These are phyloP conservation scores for Cyclophora punctaria DNA, from an alignment of 2,888 invertebrate genomes.

Conservation along the genomic window DNA sequence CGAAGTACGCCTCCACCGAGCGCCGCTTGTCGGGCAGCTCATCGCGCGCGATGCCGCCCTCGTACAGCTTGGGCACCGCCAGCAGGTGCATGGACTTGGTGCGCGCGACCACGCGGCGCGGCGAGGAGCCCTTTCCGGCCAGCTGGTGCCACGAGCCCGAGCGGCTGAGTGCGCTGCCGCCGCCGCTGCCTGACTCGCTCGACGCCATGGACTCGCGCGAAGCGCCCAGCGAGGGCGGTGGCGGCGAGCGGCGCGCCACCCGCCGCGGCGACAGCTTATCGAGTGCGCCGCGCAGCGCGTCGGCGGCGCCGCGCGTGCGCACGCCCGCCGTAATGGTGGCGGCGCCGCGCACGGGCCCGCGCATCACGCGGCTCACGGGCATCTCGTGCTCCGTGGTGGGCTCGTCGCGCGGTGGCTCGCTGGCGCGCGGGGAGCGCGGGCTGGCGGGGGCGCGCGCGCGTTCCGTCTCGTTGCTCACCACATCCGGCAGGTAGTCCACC, in stretches of 20 bases:
- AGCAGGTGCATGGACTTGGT: constrained; percentile 85
- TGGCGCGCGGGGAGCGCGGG: constrained; percentile 25
- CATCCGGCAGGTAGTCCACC: constrained; percentile 64
- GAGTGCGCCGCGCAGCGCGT: constrained; percentile 70
- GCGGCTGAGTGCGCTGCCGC: constrained; percentile 60
- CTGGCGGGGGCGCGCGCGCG: constrained; percentile 22
- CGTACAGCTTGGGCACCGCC: constrained; percentile 85
- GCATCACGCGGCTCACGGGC: constrained; percentile 82
- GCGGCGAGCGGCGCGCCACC: constrained; percentile 40
- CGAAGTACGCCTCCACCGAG: constrained; percentile 84
- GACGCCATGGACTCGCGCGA: constrained; percentile 53
- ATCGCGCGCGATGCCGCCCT: constrained; percentile 83
- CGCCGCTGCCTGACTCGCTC: constrained; percentile 44
- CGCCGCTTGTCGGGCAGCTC: constrained; percentile 80
- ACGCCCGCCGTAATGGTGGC: constrained; percentile 79
- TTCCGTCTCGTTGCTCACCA: constrained; percentile 58
- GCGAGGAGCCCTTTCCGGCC: constrained; percentile 54
- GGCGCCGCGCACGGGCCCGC: constrained; percentile 81
- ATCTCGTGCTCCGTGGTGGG: constrained; percentile 75
- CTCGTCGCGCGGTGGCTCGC: constrained; percentile 23
- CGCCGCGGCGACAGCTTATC: constrained; percentile 62
- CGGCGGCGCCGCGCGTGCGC: constrained; percentile 69
- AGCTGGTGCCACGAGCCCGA: constrained; percentile 89
- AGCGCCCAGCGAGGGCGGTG: constrained; percentile 37
- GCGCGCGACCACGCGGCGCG: constrained; percentile 63